Evolutionary conservation across 64 coral and sea anemone species (phyloP), one percentile per base, ranked within the genome.

Genomic region (Catalaphyllia jardinei): DNA sequence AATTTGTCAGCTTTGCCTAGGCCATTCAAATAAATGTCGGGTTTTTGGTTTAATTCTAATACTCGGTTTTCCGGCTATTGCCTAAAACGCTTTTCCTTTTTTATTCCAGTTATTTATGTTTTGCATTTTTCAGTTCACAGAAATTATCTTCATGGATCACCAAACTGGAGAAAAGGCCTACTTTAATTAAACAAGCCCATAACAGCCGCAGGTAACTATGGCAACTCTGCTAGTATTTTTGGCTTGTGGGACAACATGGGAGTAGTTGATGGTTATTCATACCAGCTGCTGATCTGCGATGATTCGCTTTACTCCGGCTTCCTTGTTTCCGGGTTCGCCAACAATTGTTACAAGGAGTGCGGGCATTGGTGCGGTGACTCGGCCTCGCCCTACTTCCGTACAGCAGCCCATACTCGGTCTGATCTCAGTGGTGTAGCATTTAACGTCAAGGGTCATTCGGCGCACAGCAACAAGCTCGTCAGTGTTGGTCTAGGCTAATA

Each of bases 271-370:
- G 33, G 1, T 46, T 71, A 86, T 42, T 18, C 31, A 7, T 86
- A 86, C 39, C 82, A 71, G 62, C 31, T 86, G 82, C 64, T 84
- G 39, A 84, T 84, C 60, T 84, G 81, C 24, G 81, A 84, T 71
- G 14, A 10, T 65, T 65, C n/a, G 2, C 69, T 69, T 10, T 86
- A 49, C 18, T 14, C 62, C 20, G 82, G 82, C 14, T 86, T 71
- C 25, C 22, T 86, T 4, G 62, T 86, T 33, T 71, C 62, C 24
- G 82, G 82, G 19, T 86, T 13, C 33, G 4, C 11, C 2, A 1
- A 13, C 8, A 81, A 38, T 28, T 81, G 79, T 81, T 81, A 81
- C 55, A 81, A 81, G 55, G 2, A 31, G 0, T 81, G 79, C 62
- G 22, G 31, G 29, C 0, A 10, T 22, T 81, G 88, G 77, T 89